Conservation (phyloP, 2,888 invertebrate genomes). For the Morinoia aosen region DNA sequence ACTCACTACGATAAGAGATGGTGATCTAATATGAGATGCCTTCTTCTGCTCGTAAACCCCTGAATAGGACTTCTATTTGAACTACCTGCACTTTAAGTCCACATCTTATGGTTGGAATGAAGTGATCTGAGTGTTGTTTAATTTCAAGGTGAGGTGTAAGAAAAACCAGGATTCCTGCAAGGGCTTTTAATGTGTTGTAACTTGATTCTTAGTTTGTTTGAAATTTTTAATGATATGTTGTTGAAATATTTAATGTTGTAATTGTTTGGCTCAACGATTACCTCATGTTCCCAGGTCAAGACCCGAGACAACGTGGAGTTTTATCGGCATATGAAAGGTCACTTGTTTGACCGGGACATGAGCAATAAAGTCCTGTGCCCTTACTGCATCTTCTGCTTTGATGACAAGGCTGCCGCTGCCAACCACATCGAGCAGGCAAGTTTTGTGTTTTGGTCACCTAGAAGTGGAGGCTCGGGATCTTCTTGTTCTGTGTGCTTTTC, state of each 20-base stretch:
- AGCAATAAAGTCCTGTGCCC: constrained; percentile 49
- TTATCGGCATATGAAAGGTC: constrained; percentile 62
- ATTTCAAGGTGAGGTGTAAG: neutral
- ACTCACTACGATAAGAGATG: neutral
- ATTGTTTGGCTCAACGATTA: neutral
- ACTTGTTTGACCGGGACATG: constrained; percentile 47
- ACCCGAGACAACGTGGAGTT: constrained; percentile 61
- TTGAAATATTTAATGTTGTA: neutral
- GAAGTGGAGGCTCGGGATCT: too few species aligned
- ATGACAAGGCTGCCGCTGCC: neutral
- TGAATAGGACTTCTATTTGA: neutral
- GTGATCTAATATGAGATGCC: neutral
- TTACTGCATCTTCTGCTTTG: constrained; percentile 58
- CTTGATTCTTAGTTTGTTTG: neutral
- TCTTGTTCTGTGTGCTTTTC: too few species aligned
- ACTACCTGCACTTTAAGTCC: neutral
- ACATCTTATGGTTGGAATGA: neutral
- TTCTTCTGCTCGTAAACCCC: neutral
- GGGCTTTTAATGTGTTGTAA: neutral
- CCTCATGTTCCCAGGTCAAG: constrained; percentile 55
- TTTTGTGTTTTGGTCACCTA: neutral
- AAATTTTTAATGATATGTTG: neutral
- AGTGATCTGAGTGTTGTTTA: neutral
- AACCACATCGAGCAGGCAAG: constrained; percentile 15
- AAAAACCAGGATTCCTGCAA: neutral